These are phyloP conservation scores for Grus americana DNA, from an alignment of 2,113 vertebrate species.

Conservation along the genomic window DNA sequence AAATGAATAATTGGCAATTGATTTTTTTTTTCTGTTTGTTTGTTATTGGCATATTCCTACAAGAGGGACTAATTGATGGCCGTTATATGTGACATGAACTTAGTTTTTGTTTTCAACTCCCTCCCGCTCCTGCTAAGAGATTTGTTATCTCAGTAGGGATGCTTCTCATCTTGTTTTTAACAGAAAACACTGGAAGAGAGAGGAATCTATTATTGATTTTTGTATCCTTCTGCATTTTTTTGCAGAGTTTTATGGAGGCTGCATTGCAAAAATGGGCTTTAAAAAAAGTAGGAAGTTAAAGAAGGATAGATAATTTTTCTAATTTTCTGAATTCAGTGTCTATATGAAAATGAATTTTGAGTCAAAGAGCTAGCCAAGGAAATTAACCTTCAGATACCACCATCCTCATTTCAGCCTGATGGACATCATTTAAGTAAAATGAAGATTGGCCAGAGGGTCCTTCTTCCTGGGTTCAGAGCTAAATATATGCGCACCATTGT, in stretches of 20 bases:
- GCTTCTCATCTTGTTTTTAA: neutral
- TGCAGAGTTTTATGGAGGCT: neutral
- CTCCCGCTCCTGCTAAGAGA: neutral
- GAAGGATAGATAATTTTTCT: neutral
- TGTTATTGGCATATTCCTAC: neutral
- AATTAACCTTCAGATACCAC: neutral
- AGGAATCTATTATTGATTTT: neutral
- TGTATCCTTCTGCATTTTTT: neutral
- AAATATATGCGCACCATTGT: accelerated
- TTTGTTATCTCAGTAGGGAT: neutral
- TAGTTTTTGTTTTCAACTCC: neutral
- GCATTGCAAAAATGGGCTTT: neutral
- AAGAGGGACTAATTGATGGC: neutral
- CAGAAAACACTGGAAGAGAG: neutral
- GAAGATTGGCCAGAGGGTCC: neutral
- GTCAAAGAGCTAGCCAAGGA: neutral
- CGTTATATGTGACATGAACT: neutral
- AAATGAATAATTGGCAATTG: neutral
- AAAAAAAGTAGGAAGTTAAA: neutral
- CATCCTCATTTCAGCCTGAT: neutral
- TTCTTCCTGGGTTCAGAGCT: neutral
- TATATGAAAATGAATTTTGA: neutral
- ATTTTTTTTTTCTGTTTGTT: neutral
- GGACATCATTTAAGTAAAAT: neutral
- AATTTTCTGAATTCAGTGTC: neutral